Base-by-base conservation (phyloP, 37 sponge, comb jelly and placozoan genomes). In the Diacarnus erythraeanus region DNA sequence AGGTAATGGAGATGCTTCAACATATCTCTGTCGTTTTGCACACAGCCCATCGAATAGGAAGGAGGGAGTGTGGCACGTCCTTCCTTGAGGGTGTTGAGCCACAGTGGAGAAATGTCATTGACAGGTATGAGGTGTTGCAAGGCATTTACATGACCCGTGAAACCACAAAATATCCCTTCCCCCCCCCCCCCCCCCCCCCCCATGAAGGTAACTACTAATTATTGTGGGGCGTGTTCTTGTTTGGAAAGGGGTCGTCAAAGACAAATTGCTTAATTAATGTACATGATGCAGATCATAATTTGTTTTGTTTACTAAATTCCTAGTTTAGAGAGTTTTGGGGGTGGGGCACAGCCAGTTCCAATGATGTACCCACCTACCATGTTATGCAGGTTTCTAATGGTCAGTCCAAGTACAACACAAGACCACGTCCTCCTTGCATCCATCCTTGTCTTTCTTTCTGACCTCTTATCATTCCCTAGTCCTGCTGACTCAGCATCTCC, bases 331-430 rank as follows among this genome's bases (percentile, higher is more conserved):
- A n/a, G n/a, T n/a, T n/a, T n/a, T n/a, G n/a, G n/a, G n/a, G n/a
- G n/a, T n/a, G n/a, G n/a, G n/a, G n/a, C n/a, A n/a, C n/a, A n/a
- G n/a, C n/a, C n/a, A n/a, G n/a, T n/a, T n/a, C n/a, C n/a, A n/a
- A n/a, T n/a, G n/a, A n/a, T n/a, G n/a, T n/a, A n/a, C n/a, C n/a
- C n/a, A n/a, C n/a, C n/a, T n/a, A n/a, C n/a, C n/a, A n/a, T n/a
- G n/a, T n/a, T n/a, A n/a, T 64, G 37, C 47, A 82, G 82, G 54
- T 82, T 82, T 33, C 65, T 82, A 0, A 41, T 38, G 10, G 82
- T 74, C 2, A 25, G 59, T 0, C 82, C 82, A 34, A 72, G 51
- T n/a, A 65, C 82, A 6, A 0, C 27, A 1, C 35, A 72, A 29
- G 82, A 82, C 54, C 30, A 57, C 10, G 30, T 33, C 12, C 74